A percentile compares a stretch with the other conserved stretches of the same genome.
phyloP scores from a whole-genome alignment of 2,888 invertebrate genomes.

The Baccha elongata region DNA sequence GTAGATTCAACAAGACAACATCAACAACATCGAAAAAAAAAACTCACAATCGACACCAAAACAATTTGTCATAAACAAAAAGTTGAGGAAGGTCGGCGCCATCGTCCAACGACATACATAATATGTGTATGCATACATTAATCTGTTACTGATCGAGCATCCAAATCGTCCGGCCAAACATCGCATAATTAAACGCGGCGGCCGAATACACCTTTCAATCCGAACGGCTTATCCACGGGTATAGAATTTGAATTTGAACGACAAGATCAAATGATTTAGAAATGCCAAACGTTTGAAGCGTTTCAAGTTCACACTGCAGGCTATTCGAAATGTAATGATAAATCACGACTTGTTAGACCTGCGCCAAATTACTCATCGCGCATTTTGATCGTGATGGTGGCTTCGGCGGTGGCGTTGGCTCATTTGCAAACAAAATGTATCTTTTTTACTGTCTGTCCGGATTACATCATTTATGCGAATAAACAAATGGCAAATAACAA shows the following conservation, averaged over 20 bases:
- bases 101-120: slow-evolving; percentile 12
- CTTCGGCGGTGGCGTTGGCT: slow-evolving; percentile 13
- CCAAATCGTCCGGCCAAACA: slow-evolving; percentile 14
- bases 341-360: slow-evolving; percentile 57
- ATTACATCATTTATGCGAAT: slow-evolving; percentile 65
- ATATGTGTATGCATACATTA: slow-evolving; percentile 33
- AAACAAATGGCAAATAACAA: slow-evolving; percentile 64
- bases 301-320: slow-evolving; percentile 59
- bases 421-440: slow-evolving; percentile 18
- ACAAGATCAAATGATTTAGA: slow-evolving; percentile 53
- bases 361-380: slow-evolving; percentile 62
- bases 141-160: slow-evolving; percentile 32
- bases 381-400: slow-evolving; percentile 18
- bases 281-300: slow-evolving; percentile 41
- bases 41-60: slow-evolving; percentile 47
- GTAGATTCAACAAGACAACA: slow-evolving; percentile 21
- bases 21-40: slow-evolving; percentile 9
- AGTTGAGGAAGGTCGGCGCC: slow-evolving; percentile 72
- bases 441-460: slow-evolving; percentile 17
- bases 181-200: slow-evolving; percentile 19
- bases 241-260: slow-evolving; percentile 49
- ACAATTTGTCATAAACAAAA: slow-evolving; percentile 71
- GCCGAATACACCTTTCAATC: slow-evolving; percentile 33
- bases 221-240: slow-evolving; percentile 39
- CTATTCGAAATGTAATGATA: slow-evolving; percentile 31